Evolutionary conservation across 1,140 invertebrate species (phyloP), one percentile per base, ranked within the genome.

Genomic region (Panulirus ornatus): DNA sequence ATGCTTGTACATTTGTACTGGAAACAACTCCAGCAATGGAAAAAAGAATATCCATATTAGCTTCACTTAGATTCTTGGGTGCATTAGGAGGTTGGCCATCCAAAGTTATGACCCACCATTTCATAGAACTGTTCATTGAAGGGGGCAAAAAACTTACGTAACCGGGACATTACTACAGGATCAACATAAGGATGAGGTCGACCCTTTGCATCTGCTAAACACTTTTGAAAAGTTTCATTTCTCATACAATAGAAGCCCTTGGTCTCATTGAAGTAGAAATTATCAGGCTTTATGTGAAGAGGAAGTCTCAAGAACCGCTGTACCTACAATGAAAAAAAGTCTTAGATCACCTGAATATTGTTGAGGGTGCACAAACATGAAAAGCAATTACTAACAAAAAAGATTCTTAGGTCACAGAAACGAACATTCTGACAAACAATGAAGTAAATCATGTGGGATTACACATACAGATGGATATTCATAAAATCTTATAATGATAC

Each of bases 191-290:
- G 98, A 95, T 99, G 98, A 93, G 95, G 97, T 36, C 98, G 94
- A 2, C 98, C 98, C 94, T 99, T 99, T 1, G 97, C 98, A 94
- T 98, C 98, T 70, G 97, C 97, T 70, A 99, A 94, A 94, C 98
- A 99, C 93, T 98, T 97, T 97, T 38, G 95, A 96, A 83, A 85
- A 34, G 86, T 91, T 78, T 91, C 91, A 51, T 85, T 88, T 92
- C 97, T 96, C 8, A 99, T 94, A 93, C 98, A 99, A 0, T 97
- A 98, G 93, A 99, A 99, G 0, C 98, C 97, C 94, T 99, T 98
- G 5, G 97, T 97, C 11, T 97, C 96, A 94, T 99, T 98, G 93
- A 98, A 98, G 93, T 98, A 98, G 94, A 99, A 99, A 94, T 99
- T 96, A 93, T 97, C 97, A 90, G 98, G 96, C 14, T 96, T 97